Percentiles rank a stretch among this genome's conserved stretches.
Evolutionary conservation across 2,113 vertebrate genomes (phyloP).

Genomic region (Odocoileus hemionus): DNA sequence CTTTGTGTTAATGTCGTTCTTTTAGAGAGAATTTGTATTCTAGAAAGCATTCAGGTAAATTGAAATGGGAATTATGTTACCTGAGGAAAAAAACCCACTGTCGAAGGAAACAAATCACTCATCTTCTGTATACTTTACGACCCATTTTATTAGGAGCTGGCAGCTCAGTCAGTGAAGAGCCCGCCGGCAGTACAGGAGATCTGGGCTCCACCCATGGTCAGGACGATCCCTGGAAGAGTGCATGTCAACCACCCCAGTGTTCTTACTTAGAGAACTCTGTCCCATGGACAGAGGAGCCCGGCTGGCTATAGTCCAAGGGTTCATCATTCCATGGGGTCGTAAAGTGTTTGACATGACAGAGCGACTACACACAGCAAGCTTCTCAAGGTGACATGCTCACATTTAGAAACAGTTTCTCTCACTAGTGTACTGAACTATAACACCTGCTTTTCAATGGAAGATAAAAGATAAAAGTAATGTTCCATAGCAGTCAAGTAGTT

Average conservation of each 20-base stretch:
- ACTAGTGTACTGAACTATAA: no score
- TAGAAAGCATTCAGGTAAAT: background rate
- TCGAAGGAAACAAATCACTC: no score
- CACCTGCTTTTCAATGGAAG: no score
- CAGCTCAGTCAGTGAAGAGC: background rate
- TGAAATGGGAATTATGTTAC: background rate
- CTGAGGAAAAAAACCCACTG: background rate
- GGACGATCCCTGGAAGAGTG: background rate
- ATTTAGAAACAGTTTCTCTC: no score
- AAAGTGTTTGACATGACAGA: background rate
- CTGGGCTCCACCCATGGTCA: background rate
- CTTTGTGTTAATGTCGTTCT: background rate
- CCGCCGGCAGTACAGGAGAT: background rate
- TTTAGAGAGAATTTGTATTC: background rate
- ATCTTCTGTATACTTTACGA: no score
- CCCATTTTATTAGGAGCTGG: no score
- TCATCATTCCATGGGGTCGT: rapidly evolving
- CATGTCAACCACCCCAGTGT: background rate
- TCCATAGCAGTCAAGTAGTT: no score
- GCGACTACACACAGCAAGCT: no score
- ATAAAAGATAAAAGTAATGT: no score
- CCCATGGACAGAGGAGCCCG: background rate
- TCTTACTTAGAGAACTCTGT: background rate
- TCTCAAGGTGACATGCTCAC: no score
- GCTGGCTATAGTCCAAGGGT: background rate